A percentile compares a stretch with the other conserved stretches of the same genome.
phyloP scores from a whole-genome alignment of 1,140 invertebrate species.

The Wiebesia pumilae region DNA sequence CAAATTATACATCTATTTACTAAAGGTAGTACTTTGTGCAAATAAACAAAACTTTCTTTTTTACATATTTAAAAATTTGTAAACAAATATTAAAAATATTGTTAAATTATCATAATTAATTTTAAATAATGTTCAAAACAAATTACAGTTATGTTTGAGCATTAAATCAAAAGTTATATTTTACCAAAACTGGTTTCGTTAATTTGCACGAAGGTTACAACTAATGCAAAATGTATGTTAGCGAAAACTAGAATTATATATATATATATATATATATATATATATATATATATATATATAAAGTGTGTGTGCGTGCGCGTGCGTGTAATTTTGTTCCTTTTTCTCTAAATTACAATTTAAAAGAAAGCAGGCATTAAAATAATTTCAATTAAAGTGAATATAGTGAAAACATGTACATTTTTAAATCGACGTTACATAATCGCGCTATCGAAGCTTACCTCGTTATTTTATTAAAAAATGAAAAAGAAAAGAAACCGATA shows the following conservation, averaged over 20 bases:
- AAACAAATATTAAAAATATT: background rate
- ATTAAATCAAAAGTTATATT: constrained; percentile 42
- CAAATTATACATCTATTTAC: constrained; percentile 35
- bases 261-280: background rate
- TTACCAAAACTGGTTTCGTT: constrained; percentile 35
- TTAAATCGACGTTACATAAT: constrained; percentile 41
- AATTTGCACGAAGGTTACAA: constrained; percentile 40
- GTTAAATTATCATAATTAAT: constrained; percentile 23
- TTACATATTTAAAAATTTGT: constrained; percentile 12
- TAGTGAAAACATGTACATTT: constrained; percentile 41
- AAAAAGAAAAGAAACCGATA: constrained; percentile 34
- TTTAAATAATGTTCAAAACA: constrained; percentile 19
- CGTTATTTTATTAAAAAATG: constrained; percentile 44
- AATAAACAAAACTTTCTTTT: constrained; percentile 37
- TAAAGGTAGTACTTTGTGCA: constrained; percentile 47
- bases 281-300: too few species aligned
- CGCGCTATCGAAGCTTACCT: constrained; percentile 8
- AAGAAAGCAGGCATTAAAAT: constrained; percentile 13
- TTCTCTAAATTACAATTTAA: constrained; percentile 17
- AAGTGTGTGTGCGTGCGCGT: too few species aligned
- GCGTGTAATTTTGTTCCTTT: constrained; percentile 37
- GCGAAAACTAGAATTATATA: constrained; percentile 34
- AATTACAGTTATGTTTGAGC: constrained; percentile 33
- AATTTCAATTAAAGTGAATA: constrained; percentile 32
- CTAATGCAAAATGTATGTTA: constrained; percentile 25